Evolutionary conservation across 2,888 invertebrate genomes (phyloP), one percentile per base, ranked within the genome.

Genomic region (Drosophila differens): DNA sequence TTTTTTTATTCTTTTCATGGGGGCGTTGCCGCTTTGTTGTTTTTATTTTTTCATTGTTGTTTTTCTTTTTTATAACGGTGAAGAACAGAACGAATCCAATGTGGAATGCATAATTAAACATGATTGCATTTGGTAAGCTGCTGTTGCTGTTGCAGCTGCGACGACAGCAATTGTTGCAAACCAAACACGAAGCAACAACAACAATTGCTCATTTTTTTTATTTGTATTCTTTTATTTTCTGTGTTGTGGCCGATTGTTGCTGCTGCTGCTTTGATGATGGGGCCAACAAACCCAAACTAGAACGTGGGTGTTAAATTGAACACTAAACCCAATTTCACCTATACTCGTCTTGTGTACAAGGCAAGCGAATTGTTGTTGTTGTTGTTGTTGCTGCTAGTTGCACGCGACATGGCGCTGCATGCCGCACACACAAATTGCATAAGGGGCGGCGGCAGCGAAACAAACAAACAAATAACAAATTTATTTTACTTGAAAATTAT

Each of bases 241-340:
- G 62, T 66, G 47, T 58, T 57, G 49, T 64, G 47, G 54, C 49
- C 57, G 63, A 51, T 49, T 71, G 37, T n/a, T 55, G 55, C 47
- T 47, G 22, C 47, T 22, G 14, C 47, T 22, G 47, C 47, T 61
- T 53, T 33, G 47, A 59, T 70, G 61, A 44, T 59, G 85, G 68
- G 91, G 90, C 87, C 87, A 91, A 91, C 78, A 89, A 87, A 91
- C 91, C 71, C 79, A 72, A 91, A 89, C 83, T 91, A 82, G 91
- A 91, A 91, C 90, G 90, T 88, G 91, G 91, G 88, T 82, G 85
- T 80, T 88, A 76, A 82, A 82, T 85, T 83, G 81, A 85, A 91
- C 82, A 88, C 86, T 82, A 90, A 88, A 83, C 89, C 82, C 87
- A 88, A 88, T 86, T 88, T 89, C 90, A 88, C 86, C 83, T 65